These are phyloP conservation scores for Amazona guildingii DNA, from an alignment of 2,113 vertebrate genomes.

Conservation along the genomic window DNA sequence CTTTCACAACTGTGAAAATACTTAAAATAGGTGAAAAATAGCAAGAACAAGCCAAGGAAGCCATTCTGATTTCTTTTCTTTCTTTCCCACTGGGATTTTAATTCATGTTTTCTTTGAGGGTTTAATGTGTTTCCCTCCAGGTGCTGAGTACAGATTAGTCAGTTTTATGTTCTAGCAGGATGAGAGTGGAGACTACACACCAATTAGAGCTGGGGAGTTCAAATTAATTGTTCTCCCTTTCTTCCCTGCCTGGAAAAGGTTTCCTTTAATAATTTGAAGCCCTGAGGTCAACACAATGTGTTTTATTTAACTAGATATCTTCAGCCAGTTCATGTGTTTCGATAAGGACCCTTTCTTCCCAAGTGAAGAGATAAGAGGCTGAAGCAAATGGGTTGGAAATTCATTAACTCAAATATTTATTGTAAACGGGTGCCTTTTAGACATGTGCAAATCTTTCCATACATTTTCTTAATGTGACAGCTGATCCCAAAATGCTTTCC, in stretches of 20 bases:
- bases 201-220: neutral
- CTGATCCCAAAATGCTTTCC: constrained; percentile 23
- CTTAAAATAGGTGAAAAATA: neutral
- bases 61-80: neutral
- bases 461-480: constrained; percentile 27
- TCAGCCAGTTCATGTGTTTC: constrained; percentile 4
- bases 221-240: constrained; percentile 46
- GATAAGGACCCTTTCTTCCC: constrained; percentile 25
- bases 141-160: constrained; percentile 28
- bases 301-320: constrained; percentile 38
- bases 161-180: constrained; percentile 19
- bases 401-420: constrained; percentile 64
- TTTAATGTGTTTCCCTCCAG: constrained; percentile 38
- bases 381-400: constrained; percentile 67
- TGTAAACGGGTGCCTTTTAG: constrained; percentile 36
- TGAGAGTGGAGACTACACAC: neutral
- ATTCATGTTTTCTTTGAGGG: constrained; percentile 39
- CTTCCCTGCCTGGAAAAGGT: neutral
- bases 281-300: neutral
- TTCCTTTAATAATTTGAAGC: constrained; percentile 49
- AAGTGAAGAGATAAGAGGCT: constrained; percentile 40
- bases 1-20: neutral
- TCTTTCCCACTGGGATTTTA: constrained; percentile 17
- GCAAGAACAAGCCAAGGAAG: neutral
- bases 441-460: neutral